Evolutionary conservation across 2,113 vertebrate species (phyloP).

Genomic region (Oryzias woworae): DNA sequence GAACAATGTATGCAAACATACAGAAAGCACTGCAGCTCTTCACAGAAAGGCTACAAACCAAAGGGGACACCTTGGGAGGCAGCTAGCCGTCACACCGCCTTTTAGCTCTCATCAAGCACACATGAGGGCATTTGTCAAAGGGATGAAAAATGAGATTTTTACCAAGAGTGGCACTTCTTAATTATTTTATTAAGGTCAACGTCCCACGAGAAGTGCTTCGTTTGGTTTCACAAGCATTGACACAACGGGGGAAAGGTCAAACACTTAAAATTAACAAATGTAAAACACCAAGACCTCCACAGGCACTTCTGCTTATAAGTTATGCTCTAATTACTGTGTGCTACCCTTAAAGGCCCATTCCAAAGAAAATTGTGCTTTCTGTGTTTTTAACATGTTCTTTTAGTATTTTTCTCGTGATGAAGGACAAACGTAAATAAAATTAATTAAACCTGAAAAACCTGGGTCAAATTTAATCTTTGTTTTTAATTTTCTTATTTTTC

Average conservation of each 20-base stretch:
- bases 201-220: constrained; percentile 36
- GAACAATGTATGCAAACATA: too few relatives aligned
- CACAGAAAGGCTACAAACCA: too few relatives aligned
- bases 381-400: too few relatives aligned
- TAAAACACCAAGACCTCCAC: constrained; percentile 45
- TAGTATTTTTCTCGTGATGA: too few relatives aligned
- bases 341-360: constrained; percentile 15
- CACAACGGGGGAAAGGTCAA: constrained; percentile 55
- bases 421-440: too few relatives aligned
- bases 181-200: constrained; percentile 57
- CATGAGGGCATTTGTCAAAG: constrained; percentile 47
- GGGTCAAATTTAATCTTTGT: too few relatives aligned
- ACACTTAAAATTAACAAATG: constrained; percentile 39
- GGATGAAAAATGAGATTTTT: constrained; percentile 52
- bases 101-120: constrained; percentile 41
- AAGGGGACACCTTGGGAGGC: too few relatives aligned
- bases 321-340: constrained; percentile 22
- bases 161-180: constrained; percentile 56
- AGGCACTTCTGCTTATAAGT: constrained; percentile 45
- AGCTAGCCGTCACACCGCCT: too few relatives aligned
- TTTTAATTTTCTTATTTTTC: too few relatives aligned
- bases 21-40: too few relatives aligned
- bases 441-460: too few relatives aligned
- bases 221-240: constrained; percentile 30
- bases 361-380: too few relatives aligned